phyloP scores from a whole-genome alignment of 1,140 invertebrate genomes.

The Neoseiulus cucumeris region DNA sequence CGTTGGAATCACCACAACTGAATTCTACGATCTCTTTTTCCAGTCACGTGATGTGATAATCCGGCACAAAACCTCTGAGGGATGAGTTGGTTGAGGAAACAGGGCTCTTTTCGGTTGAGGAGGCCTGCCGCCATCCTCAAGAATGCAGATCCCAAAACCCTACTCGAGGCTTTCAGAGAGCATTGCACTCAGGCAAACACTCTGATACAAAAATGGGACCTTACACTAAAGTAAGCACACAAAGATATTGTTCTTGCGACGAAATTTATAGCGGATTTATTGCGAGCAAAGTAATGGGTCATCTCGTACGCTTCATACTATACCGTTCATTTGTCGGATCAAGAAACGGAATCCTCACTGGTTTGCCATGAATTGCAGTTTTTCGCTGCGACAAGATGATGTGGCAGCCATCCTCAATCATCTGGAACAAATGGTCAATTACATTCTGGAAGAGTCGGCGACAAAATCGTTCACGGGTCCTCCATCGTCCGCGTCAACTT shows the following conservation, averaged over 20 bases:
- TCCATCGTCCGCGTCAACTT: slow-evolving; percentile 45
- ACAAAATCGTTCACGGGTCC: slow-evolving; percentile 28
- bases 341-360: too few relatives aligned
- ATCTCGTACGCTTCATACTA: too few relatives aligned
- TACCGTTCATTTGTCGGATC: too few relatives aligned
- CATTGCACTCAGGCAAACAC: background rate
- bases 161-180: background rate
- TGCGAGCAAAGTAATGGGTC: too few relatives aligned
- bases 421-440: slow-evolving; percentile 67
- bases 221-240: background rate
- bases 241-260: too few relatives aligned
- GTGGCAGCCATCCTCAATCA: slow-evolving; percentile 73
- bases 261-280: too few relatives aligned
- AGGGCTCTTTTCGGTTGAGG: background rate
- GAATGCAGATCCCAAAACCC: background rate
- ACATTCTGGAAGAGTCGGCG: slow-evolving; percentile 59
- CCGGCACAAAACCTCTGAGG: background rate
- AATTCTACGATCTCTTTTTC: too few relatives aligned
- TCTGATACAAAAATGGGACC: slow-evolving; percentile 3
- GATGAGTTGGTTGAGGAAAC: background rate
- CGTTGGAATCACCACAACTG: too few relatives aligned
- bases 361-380: too few relatives aligned
- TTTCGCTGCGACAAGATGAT: slow-evolving; percentile 38
- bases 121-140: background rate
- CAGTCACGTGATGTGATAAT: too few relatives aligned